A percentile compares a stretch with the other conserved stretches of the same genome.
Conservation (phyloP, 2,113 vertebrate genomes). For the Hydrolagus affinis region DNA sequence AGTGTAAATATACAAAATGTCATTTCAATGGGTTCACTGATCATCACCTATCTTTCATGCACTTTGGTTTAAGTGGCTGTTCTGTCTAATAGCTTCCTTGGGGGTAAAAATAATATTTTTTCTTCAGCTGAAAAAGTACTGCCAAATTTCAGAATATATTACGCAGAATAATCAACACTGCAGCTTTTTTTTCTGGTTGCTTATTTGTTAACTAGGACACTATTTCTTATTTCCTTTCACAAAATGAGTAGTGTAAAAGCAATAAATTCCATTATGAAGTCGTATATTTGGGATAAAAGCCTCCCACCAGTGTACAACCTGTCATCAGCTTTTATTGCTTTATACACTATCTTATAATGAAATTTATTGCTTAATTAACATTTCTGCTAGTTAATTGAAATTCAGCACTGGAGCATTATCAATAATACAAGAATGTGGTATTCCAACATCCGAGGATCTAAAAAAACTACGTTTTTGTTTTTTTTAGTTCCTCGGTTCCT, state of each 20-base stretch:
- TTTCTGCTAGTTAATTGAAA: constrained; percentile 27
- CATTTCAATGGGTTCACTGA: background rate
- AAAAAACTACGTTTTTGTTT: too few species aligned
- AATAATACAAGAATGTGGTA: background rate
- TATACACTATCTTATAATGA: constrained; percentile 6
- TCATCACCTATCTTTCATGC: background rate
- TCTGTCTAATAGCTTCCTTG: background rate
- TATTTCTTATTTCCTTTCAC: constrained; percentile 13
- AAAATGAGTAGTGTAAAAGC: constrained; percentile 13
- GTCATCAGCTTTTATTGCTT: constrained; percentile 20
- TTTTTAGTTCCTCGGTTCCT: constrained; percentile 10
- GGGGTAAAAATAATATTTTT: background rate
- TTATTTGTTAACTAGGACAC: background rate
- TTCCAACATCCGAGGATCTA: too few species aligned
- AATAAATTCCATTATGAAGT: constrained; percentile 28
- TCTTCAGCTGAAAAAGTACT: background rate
- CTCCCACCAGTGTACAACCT: background rate
- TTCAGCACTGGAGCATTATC: constrained; percentile 14
- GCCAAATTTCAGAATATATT: background rate
- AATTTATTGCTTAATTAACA: constrained; percentile 30
- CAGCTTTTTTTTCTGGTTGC: background rate
- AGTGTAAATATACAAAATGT: background rate
- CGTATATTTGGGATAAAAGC: constrained; percentile 12
- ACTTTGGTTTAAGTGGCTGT: background rate
- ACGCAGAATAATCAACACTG: background rate